phyloP scores from a whole-genome alignment of 2,888 invertebrate species.

The Calliopum simillimum region DNA sequence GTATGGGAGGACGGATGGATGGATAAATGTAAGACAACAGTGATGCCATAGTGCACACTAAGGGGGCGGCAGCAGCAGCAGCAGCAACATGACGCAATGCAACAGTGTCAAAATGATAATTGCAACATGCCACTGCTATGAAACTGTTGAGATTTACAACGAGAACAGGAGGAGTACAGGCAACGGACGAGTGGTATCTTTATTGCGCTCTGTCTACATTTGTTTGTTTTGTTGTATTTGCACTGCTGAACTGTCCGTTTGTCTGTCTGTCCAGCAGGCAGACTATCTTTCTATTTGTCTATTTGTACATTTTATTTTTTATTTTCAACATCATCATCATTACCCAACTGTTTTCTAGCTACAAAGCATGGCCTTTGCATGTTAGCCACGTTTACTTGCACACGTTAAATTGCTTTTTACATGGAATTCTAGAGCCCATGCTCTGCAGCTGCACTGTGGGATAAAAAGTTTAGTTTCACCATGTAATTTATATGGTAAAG shows the following conservation, averaged over 20 bases:
- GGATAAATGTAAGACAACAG: neutral
- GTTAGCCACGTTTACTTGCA: slow-evolving; percentile 31
- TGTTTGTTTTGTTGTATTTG: neutral
- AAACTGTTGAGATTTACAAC: neutral
- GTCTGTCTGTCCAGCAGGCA: neutral
- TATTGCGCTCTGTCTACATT: slow-evolving; percentile 14
- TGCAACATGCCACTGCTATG: neutral
- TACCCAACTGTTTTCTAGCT: neutral
- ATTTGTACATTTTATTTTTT: neutral
- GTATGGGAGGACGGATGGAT: too few relatives aligned
- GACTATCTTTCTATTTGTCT: neutral
- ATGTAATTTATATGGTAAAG: too few relatives aligned
- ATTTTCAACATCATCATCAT: slow-evolving; percentile 10
- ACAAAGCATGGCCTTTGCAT: slow-evolving; percentile 15
- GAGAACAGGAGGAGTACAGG: neutral
- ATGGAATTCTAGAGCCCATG: neutral
- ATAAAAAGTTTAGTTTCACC: too few relatives aligned
- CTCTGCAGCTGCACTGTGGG: too few relatives aligned
- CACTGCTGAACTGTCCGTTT: neutral
- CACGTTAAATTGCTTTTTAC: slow-evolving; percentile 20
- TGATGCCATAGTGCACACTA: neutral
- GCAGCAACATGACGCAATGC: neutral
- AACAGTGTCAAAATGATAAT: slow-evolving; percentile 3
- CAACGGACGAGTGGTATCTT: neutral
- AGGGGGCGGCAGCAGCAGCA: neutral